Conservation (phyloP, 1,140 invertebrate genomes). For the Sycobia sp. region DNA sequence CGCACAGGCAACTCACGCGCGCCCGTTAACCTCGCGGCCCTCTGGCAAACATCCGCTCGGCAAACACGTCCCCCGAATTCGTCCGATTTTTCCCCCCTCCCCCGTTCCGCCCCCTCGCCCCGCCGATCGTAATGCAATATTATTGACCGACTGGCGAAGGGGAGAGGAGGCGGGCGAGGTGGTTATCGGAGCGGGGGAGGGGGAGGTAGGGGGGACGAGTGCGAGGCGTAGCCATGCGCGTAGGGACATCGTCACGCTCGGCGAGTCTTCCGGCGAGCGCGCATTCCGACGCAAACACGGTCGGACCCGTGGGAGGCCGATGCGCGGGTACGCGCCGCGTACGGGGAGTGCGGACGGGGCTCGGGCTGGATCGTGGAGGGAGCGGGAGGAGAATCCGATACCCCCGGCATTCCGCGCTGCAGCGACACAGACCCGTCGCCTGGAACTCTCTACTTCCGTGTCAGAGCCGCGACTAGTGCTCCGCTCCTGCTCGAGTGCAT, state of each 20-base stretch:
- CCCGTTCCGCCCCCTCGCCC: neutral
- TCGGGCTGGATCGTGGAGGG: too few relatives aligned
- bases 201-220: conserved; percentile 11
- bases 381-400: too few relatives aligned
- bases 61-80: neutral
- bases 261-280: conserved; percentile 8
- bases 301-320: neutral
- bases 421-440: too few relatives aligned
- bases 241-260: conserved; percentile 30
- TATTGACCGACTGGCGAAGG: too few relatives aligned
- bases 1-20: neutral
- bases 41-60: neutral
- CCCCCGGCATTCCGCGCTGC: too few relatives aligned
- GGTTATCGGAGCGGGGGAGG: too few relatives aligned
- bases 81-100: neutral
- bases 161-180: too few relatives aligned
- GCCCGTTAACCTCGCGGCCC: neutral
- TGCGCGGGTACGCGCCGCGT: neutral
- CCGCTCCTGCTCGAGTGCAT: too few relatives aligned
- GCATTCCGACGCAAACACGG: neutral
- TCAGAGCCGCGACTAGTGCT: too few relatives aligned
- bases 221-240: conserved; percentile 14
- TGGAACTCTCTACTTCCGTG: too few relatives aligned
- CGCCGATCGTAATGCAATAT: conserved; percentile 39
- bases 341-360: conserved; percentile 2